Evolutionary conservation across 1,140 invertebrate species (phyloP), one percentile per base, ranked within the genome.

Genomic region (Hylaeus volcanicus): DNA sequence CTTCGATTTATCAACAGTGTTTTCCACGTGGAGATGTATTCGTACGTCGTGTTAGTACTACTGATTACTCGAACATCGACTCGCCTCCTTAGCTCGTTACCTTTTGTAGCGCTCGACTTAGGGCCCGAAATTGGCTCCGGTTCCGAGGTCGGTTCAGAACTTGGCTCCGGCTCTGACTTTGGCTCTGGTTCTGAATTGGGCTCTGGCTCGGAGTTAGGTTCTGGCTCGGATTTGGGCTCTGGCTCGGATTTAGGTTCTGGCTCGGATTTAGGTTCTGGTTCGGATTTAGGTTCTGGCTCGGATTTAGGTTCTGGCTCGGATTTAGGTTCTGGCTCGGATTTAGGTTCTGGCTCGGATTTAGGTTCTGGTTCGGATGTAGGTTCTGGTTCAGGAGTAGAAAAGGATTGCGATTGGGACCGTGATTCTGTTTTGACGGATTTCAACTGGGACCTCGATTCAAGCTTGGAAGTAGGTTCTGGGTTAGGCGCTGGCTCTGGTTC

Each of bases 71-170:
- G 48, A 63, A 79, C 39, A 15, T 71, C 74, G 60, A 80, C 77
- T 78, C 9, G 65, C 26, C 48, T 75, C 26, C 48, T 78, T 43
- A 74, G 58, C 79, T 86, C 51, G 51, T 86, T 89, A 92, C 89
- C 90, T 93, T 90, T 86, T 71, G 87, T 88, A 72, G 87, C 83
- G 86, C 88, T 89, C 73, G 83, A 86, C 70, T 86, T 89, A 15
- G 70, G 84, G 43, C 70, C 81, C 9, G 92, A 86, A 83, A 94
- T 90, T 43, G 94, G 90, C 86, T 92, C 89, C 1, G 94, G 92
- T 83, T 94, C 93, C 0, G 94, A 91, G 80, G 94, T 90, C 0
- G 94, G 92, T 86, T 93, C 91, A 5, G 91, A 89, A 83, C 92
- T 92, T 3, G 93, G 92, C 82, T 93, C 91, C 11, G 91, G 88